Evolutionary conservation across 2,797 vertebrate species (phyloP), one percentile per base, ranked within the genome.

Genomic region (Smutsia gigantea): DNA sequence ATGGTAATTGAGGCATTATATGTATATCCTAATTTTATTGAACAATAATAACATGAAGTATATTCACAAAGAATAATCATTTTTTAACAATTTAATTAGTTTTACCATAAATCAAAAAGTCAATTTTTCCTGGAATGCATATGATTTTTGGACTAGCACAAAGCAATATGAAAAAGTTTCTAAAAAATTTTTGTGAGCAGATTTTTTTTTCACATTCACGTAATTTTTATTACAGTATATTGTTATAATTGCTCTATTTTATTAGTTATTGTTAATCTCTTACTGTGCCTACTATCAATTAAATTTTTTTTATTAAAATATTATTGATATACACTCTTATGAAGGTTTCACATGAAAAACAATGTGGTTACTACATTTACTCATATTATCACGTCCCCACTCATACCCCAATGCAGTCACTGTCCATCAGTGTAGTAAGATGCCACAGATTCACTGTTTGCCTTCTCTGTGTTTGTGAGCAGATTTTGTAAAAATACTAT

Each of bases 1-100:
- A 87, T 1, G 55, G 17, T 92, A 59, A 71, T 31, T 90, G 42
- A 91, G 5, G 21, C 8, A 61, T 85, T 90, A 74, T 68, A 81
- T 21, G 31, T 51, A 86, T 55, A 89, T 85, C n/a, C 4, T 84
- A 34, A 78, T 42, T 93, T 82, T 77, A 59, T 25, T 83, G 18
- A 96, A 68, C 27, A 84, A 7, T 64, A 46, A 46, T 86, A 64
- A 29, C 18, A 18, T 66, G 31, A 90, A 11, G 51, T 79, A 61
- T 57, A 91, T 34, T 90, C 59, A 78, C n/a, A 96, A 61, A 83
- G 34, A 74, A 1, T 39, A 3, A 86, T 90, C 53, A 49, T 10
- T 55, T 82, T 31, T 78, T 82, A 87, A 82, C 64, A 88, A 74
- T 71, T 68, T 81, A 90, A 87, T 82, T 69, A 79, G n/a, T 37